These are phyloP conservation scores for Psilanteris sp. DNA, from an alignment of 1,140 invertebrate species.

Conservation along the genomic window DNA sequence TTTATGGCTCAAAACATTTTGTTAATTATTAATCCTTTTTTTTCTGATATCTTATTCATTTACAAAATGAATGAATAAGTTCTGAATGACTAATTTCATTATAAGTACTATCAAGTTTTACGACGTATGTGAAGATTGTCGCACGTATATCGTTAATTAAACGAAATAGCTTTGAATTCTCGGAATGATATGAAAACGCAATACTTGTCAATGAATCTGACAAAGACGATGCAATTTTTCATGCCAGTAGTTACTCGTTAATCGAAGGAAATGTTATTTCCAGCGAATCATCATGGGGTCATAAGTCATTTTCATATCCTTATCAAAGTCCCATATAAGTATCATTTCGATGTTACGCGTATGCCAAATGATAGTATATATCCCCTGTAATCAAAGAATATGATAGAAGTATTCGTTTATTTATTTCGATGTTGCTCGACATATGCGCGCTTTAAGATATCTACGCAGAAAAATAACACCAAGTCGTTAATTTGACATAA, in stretches of 20 bases:
- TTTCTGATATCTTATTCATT: too few relatives aligned
- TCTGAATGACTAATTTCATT: constrained; percentile 24
- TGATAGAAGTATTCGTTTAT: constrained; percentile 45
- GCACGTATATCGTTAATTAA: constrained; percentile 65
- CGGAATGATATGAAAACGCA: constrained; percentile 62
- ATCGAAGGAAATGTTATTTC: constrained; percentile 65
- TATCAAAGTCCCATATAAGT: constrained; percentile 72
- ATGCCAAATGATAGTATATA: constrained; percentile 74
- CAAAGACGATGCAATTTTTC: constrained; percentile 19
- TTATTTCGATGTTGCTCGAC: constrained; percentile 45
- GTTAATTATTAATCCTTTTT: too few relatives aligned
- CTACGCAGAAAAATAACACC: constrained; percentile 51
- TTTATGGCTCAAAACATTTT: too few relatives aligned
- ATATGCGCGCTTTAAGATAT: constrained; percentile 38
- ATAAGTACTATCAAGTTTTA: constrained; percentile 66
- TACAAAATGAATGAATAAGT: too few relatives aligned
- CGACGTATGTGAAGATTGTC: constrained; percentile 39
- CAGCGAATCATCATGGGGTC: constrained; percentile 72
- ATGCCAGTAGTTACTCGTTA: constrained; percentile 22
- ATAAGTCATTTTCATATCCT: constrained; percentile 73
- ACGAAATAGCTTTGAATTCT: constrained; percentile 63
- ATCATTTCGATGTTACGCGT: constrained; percentile 69
- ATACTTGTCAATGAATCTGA: constrained; percentile 39
- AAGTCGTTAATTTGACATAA: constrained; percentile 46
- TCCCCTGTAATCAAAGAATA: constrained; percentile 58